Percentiles rank a stretch among this genome's conserved stretches.
Evolutionary conservation across 2,888 invertebrate species (phyloP).

Genomic region (Hirtodrosophila confusa): DNA sequence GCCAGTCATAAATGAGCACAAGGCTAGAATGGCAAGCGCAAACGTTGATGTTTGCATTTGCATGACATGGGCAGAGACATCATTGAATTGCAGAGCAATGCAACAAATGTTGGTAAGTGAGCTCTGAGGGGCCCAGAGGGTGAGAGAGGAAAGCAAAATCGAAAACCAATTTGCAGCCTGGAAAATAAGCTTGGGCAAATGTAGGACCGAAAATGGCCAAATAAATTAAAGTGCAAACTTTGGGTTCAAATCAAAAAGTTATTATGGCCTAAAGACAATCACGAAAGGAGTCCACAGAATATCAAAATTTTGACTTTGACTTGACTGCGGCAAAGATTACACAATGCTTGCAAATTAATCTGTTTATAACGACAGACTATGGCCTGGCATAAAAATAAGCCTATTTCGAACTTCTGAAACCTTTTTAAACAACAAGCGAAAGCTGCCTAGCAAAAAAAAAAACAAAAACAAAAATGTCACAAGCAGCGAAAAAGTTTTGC

Average conservation of each 20-base stretch:
- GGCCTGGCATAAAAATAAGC: conserved; percentile 59
- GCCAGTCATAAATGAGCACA: conserved; percentile 60
- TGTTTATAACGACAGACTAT: conserved; percentile 70
- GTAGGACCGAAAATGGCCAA: conserved; percentile 22
- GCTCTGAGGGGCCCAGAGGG: not conserved
- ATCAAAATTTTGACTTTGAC: conserved; percentile 29
- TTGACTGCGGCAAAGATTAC: conserved; percentile 61
- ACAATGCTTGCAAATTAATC: conserved; percentile 74
- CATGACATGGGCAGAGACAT: conserved; percentile 37
- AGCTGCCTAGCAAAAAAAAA: not conserved
- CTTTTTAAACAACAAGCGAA: conserved; percentile 42
- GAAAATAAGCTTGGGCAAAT: conserved; percentile 47
- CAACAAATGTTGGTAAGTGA: conserved; percentile 31
- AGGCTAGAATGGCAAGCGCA: conserved; percentile 45
- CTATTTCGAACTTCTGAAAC: conserved; percentile 45
- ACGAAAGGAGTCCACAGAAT: conserved; percentile 36
- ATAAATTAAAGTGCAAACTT: conserved; percentile 65
- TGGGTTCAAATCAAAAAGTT: conserved; percentile 70
- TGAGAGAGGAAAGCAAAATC: conserved; percentile 47
- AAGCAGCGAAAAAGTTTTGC: conserved; percentile 48
- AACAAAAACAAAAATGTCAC: conserved; percentile 32
- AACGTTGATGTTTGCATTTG: conserved; percentile 52
- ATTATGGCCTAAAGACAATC: conserved; percentile 62
- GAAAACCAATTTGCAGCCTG: conserved; percentile 68
- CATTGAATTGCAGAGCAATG: conserved; percentile 36